These are phyloP conservation scores for Cotesia congregata DNA, from an alignment of 2,888 invertebrate species.

Conservation along the genomic window DNA sequence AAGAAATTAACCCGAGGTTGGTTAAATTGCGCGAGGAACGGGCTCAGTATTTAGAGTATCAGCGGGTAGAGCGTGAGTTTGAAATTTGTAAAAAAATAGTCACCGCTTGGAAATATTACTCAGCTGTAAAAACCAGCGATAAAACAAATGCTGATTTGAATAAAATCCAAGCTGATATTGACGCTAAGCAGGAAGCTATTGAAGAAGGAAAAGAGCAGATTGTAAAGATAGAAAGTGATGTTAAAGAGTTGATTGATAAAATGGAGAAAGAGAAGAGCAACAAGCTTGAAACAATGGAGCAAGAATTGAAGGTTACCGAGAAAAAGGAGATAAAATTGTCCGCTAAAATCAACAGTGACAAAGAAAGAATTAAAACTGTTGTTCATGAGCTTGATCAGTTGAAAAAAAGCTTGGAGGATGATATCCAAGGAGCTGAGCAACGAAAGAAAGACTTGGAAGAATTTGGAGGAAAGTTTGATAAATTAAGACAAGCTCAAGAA, in stretches of 20 bases:
- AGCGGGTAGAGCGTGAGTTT: conserved; percentile 86
- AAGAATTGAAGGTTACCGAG: conserved; percentile 76
- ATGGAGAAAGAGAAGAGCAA: conserved; percentile 80
- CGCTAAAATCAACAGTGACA: conserved; percentile 77
- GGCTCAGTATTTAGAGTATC: conserved; percentile 87
- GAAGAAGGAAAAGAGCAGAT: conserved; percentile 73
- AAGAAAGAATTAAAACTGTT: conserved; percentile 78
- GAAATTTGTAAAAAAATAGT: conserved; percentile 84
- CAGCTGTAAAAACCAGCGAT: conserved; percentile 72
- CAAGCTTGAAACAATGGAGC: conserved; percentile 77
- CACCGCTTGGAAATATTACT: conserved; percentile 80
- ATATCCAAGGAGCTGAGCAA: conserved; percentile 74
- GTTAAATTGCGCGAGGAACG: conserved; percentile 89
- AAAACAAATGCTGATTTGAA: conserved; percentile 73
- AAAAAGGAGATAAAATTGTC: conserved; percentile 78
- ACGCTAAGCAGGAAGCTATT: conserved; percentile 73
- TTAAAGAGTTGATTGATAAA: conserved; percentile 76
- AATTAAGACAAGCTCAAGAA: conserved; percentile 78
- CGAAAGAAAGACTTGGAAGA: conserved; percentile 77
- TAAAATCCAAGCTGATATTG: conserved; percentile 74
- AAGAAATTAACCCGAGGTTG: conserved; percentile 93
- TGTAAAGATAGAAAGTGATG: conserved; percentile 73
- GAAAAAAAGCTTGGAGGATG: conserved; percentile 78
- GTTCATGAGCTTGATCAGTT: conserved; percentile 79
- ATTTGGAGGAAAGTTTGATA: conserved; percentile 77